phyloP scores from a whole-genome alignment of 1,140 invertebrate genomes.

The Drosophila pruinosa region DNA sequence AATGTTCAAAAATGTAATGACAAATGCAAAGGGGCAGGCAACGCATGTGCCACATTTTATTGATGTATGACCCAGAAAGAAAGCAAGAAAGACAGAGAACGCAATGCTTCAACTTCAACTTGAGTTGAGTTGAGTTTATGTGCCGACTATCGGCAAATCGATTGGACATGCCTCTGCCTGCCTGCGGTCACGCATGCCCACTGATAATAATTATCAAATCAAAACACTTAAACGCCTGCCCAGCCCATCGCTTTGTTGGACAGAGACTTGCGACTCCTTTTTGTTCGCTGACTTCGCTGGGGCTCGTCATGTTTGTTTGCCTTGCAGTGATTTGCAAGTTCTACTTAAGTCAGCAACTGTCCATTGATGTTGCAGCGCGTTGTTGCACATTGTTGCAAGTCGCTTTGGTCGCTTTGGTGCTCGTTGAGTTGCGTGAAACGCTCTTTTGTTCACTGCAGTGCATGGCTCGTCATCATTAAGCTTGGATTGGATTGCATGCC shows the following conservation, averaged over 20 bases:
- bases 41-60: slow-evolving; percentile 62
- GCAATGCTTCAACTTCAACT: background rate
- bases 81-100: background rate
- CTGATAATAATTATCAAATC: slow-evolving; percentile 83
- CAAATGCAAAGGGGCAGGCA: slow-evolving; percentile 67
- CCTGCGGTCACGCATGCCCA: slow-evolving; percentile 73
- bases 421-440: slow-evolving; percentile 63
- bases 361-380: slow-evolving; percentile 16
- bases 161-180: slow-evolving; percentile 58
- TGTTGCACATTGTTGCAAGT: slow-evolving; percentile 17
- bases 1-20: slow-evolving; percentile 44
- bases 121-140: background rate
- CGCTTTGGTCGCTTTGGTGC: slow-evolving; percentile 5
- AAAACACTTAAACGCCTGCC: slow-evolving; percentile 80
- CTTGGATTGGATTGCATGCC: slow-evolving; percentile 57
- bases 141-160: slow-evolving; percentile 66
- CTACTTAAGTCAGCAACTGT: slow-evolving; percentile 73
- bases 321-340: slow-evolving; percentile 78
- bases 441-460: slow-evolving; percentile 56
- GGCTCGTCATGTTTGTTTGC: slow-evolving; percentile 71
- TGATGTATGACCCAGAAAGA: slow-evolving; percentile 74
- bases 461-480: slow-evolving; percentile 75
- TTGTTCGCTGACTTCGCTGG: background rate
- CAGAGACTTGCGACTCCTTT: background rate
- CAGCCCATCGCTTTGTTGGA: slow-evolving; percentile 51